Conservation (phyloP, 2,888 invertebrate genomes). For the Thymelicus lineola region DNA sequence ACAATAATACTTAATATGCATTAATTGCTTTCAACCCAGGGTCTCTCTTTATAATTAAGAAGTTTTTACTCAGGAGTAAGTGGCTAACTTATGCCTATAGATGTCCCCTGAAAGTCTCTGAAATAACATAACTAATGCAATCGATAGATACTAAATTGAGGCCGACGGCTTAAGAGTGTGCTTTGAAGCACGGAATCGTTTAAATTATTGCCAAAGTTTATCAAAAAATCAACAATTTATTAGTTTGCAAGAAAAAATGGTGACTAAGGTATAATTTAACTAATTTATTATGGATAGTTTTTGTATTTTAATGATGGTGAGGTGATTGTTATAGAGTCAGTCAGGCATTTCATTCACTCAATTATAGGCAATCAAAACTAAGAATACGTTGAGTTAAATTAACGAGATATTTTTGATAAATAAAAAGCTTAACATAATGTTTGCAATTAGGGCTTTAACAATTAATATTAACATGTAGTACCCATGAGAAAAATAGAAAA, state of each 20-base stretch:
- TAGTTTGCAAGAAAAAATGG: conserved; percentile 22
- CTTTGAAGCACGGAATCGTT: too few species aligned
- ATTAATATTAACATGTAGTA: conserved; percentile 11
- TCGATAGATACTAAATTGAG: too few species aligned
- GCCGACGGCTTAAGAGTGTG: too few species aligned
- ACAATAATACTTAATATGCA: too few species aligned
- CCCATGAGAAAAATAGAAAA: conserved; percentile 13
- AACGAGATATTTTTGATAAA: conserved; percentile 26
- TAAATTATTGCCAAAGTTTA: background rate
- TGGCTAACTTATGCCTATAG: too few species aligned
- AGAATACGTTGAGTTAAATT: conserved; percentile 19
- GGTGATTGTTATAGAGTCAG: conserved; percentile 34
- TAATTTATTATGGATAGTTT: conserved; percentile 35
- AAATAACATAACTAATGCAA: too few species aligned
- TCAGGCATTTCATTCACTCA: conserved; percentile 32
- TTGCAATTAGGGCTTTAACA: conserved; percentile 4
- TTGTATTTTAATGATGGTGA: conserved; percentile 33
- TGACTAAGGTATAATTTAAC: conserved; percentile 26
- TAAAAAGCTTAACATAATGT: conserved; percentile 18
- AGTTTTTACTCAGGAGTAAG: too few species aligned
- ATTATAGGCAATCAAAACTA: conserved; percentile 24
- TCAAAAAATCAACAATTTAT: conserved; percentile 9
- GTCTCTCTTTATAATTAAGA: too few species aligned
- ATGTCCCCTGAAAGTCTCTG: too few species aligned
- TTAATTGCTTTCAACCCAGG: too few species aligned